phyloP scores from a whole-genome alignment of 2,888 invertebrate species.

The Drepanosiphum platanoidis region DNA sequence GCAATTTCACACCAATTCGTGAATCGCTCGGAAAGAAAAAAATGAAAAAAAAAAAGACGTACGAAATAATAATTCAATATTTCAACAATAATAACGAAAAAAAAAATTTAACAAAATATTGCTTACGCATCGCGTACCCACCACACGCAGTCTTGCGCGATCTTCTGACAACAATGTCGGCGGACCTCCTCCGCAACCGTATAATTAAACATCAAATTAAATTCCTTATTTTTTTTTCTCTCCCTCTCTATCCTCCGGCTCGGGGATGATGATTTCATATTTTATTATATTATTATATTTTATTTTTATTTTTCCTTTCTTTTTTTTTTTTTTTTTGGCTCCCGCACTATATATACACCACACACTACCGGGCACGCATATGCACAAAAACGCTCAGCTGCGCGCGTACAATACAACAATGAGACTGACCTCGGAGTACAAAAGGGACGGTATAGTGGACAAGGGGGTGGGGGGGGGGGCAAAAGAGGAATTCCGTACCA shows the following conservation, averaged over 20 bases:
- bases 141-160: no score
- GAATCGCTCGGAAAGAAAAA: conserved; percentile 1
- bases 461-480: not conserved
- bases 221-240: conserved; percentile 30
- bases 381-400: conserved; percentile 54
- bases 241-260: no score
- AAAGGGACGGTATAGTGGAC: conserved; percentile 37
- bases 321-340: not conserved
- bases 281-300: conserved; percentile 44
- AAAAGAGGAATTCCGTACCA: conserved; percentile 35
- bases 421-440: conserved; percentile 52
- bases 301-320: conserved; percentile 6
- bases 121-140: not conserved
- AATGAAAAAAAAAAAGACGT: conserved; percentile 18
- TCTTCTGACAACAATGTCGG: conserved; percentile 1
- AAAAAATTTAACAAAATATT: conserved; percentile 30
- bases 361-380: conserved; percentile 13
- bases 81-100: conserved; percentile 26
- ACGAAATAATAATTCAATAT: conserved; percentile 34
- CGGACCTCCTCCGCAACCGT: conserved; percentile 55
- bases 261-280: conserved; percentile 36
- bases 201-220: conserved; percentile 60
- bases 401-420: conserved; percentile 37
- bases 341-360: no score
- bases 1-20: conserved; percentile 45